Conservation (phyloP, 2,888 invertebrate species). For the Dione vanillae region DNA sequence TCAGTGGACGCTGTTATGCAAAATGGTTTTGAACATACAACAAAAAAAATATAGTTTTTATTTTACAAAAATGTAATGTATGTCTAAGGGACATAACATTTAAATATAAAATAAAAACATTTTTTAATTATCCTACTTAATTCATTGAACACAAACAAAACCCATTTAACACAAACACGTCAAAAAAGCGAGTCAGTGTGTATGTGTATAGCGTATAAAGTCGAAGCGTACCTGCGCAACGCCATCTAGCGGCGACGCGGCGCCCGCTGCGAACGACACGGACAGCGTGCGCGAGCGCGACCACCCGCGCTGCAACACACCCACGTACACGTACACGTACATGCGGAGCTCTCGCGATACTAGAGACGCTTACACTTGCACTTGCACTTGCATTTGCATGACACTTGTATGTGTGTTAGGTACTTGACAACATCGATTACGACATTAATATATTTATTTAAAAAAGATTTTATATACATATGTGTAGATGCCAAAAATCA, state of each 20-base stretch:
- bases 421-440: slow-evolving; percentile 15
- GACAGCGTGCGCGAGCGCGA: slow-evolving; percentile 95
- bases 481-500: neutral
- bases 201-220: neutral
- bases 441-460: neutral
- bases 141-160: neutral
- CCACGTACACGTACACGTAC: slow-evolving; percentile 82
- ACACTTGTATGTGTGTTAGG: neutral
- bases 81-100: too few species aligned
- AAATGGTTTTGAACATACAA: neutral
- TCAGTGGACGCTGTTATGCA: neutral
- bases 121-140: neutral
- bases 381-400: neutral
- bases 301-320: slow-evolving; percentile 91
- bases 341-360: slow-evolving; percentile 27
- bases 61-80: neutral
- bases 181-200: neutral
- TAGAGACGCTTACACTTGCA: slow-evolving; percentile 6
- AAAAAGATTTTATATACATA: neutral
- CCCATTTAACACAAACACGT: neutral
- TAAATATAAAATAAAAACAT: neutral
- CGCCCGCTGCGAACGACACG: slow-evolving; percentile 92
- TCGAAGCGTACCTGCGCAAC: slow-evolving; percentile 76
- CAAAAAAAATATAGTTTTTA: neutral
- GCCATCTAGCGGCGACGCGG: slow-evolving; percentile 92